Base-by-base conservation (phyloP, 2,888 invertebrate genomes). In the Noctuana brunneofusca region DNA sequence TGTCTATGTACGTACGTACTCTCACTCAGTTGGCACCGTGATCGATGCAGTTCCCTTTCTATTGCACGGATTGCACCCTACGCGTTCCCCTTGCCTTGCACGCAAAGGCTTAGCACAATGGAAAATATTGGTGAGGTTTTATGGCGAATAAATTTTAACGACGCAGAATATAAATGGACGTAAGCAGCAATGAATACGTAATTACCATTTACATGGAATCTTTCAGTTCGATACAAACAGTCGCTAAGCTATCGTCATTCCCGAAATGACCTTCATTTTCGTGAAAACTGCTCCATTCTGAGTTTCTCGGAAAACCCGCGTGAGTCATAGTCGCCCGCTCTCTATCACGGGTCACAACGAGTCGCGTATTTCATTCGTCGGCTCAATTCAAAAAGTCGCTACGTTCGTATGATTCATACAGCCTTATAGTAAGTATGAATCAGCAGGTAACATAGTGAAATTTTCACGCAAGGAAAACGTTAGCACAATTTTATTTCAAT, bases 341-440 rank as follows among this genome's bases (percentile, higher is more conserved):
- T 86, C 83, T 84, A 85, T 79, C 84, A 84, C 83, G 80, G 86
- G 86, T 86, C 88, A 86, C 87, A 86, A 85, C 87, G 81, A 83
- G 69, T 78, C 79, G 84, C 80, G 84, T 86, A 88, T 87, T 89
- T 86, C 87, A 87, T 88, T 87, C 80, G 86, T 76, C 83, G 83
- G 82, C 85, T 85, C 86, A 83, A 89, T 88, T 90, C 89, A 89
- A 90, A 89, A 89, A 89, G 87, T 87, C 86, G 85, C 87, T 87
- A 88, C 86, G 85, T 20, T 48, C 73, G 82, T 81, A 83, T 91
- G 90, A 91, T 84, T 91, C 89, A 91, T 80, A 74, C 80, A 69
- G 68, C 72, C 80, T 81, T n/a, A n/a, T n/a, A n/a, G n/a, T n/a
- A n/a, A n/a, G n/a, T n/a, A 84, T 90, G 91, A 91, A 84, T 91